These are phyloP conservation scores for Erannis defoliaria DNA, from an alignment of 2,888 invertebrate species.

Conservation along the genomic window DNA sequence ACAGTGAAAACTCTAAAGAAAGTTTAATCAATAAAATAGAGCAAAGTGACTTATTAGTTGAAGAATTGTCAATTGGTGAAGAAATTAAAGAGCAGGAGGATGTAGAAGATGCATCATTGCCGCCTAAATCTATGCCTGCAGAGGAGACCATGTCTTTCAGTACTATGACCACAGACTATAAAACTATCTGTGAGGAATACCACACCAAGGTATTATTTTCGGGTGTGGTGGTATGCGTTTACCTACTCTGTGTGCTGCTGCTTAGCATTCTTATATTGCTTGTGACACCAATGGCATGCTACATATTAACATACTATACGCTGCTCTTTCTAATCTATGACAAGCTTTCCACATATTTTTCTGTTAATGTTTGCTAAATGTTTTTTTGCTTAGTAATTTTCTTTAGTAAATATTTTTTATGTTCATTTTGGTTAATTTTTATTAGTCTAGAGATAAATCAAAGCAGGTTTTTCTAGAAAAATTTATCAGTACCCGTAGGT, in stretches of 20 bases:
- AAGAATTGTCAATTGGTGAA: slow-evolving; percentile 74
- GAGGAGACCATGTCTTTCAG: slow-evolving; percentile 82
- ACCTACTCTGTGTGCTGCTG: slow-evolving; percentile 40
- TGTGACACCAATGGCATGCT: slow-evolving; percentile 60
- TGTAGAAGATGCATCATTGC: slow-evolving; percentile 57
- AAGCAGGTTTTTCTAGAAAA: background rate
- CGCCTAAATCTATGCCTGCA: slow-evolving; percentile 70
- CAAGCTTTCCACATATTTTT: slow-evolving; percentile 14
- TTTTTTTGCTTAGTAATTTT: slow-evolving; percentile 4
- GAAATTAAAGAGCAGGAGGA: slow-evolving; percentile 60
- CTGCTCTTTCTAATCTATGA: slow-evolving; percentile 25
- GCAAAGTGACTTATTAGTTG: slow-evolving; percentile 72
- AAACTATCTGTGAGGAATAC: slow-evolving; percentile 90
- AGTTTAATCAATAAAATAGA: slow-evolving; percentile 62
- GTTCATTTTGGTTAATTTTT: slow-evolving; percentile 6
- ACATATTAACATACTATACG: slow-evolving; percentile 48
- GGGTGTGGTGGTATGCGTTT: slow-evolving; percentile 49
- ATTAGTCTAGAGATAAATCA: background rate
- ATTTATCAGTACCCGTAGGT: background rate
- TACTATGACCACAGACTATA: slow-evolving; percentile 90
- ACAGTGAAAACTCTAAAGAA: slow-evolving; percentile 43
- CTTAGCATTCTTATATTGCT: slow-evolving; percentile 53
- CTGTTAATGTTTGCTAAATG: slow-evolving; percentile 9
- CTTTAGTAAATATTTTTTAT: slow-evolving; percentile 14
- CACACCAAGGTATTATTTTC: slow-evolving; percentile 87